These are phyloP conservation scores for Solenopsis invicta DNA, from an alignment of 1,140 invertebrate species.

Conservation along the genomic window DNA sequence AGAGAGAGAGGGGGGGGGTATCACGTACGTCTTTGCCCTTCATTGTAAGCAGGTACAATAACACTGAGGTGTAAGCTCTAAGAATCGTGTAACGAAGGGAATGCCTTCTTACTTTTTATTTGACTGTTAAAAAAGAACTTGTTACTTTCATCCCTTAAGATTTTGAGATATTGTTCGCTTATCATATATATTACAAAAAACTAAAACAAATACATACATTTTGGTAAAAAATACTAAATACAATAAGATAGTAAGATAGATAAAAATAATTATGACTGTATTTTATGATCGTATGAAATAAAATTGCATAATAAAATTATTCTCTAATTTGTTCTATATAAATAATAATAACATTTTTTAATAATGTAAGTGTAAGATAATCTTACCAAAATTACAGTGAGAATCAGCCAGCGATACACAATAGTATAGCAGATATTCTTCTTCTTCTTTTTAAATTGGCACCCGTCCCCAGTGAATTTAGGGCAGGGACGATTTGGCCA, in stretches of 20 bases:
- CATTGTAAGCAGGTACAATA: slow-evolving; percentile 97
- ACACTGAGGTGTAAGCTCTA: slow-evolving; percentile 92
- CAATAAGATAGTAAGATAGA: too few relatives aligned
- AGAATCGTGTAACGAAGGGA: slow-evolving; percentile 92
- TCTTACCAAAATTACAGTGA: slow-evolving; percentile 11
- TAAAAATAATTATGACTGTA: slow-evolving; percentile 2
- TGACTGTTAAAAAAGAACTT: slow-evolving; percentile 91
- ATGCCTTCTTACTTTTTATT: slow-evolving; percentile 88
- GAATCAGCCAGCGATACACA: neutral
- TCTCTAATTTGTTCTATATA: slow-evolving; percentile 6
- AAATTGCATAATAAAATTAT: neutral
- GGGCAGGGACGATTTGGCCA: too few relatives aligned
- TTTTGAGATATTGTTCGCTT: slow-evolving; percentile 90
- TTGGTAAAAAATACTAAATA: neutral
- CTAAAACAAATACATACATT: slow-evolving; percentile 85
- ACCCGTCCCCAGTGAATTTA: too few relatives aligned
- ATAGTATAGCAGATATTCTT: slow-evolving; percentile 10
- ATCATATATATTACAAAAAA: slow-evolving; percentile 88
- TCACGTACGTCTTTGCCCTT: slow-evolving; percentile 93
- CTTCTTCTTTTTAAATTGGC: too few relatives aligned
- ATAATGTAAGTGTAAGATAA: neutral
- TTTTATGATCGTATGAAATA: neutral
- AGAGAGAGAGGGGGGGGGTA: too few relatives aligned
- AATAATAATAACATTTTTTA: neutral
- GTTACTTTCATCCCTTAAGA: slow-evolving; percentile 91